A percentile compares a stretch with the other conserved stretches of the same genome.
Conservation (phyloP, 2,888 invertebrate species). For the Iselma pallidipennis region DNA sequence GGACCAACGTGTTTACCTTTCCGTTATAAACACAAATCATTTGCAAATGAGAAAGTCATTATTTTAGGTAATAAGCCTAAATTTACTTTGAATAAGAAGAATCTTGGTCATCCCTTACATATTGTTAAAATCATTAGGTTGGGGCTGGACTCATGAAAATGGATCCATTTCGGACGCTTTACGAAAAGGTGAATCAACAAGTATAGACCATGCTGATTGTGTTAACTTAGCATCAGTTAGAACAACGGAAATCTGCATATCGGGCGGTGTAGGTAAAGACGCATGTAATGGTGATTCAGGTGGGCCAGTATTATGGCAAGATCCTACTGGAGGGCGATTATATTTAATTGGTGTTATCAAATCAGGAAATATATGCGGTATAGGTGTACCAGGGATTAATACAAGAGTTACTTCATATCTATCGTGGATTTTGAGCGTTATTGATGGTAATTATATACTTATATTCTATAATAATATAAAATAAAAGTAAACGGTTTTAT, state of each 20-base stretch:
- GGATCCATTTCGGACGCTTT: slow-evolving; percentile 59
- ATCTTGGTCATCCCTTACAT: no score
- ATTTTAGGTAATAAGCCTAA: no score
- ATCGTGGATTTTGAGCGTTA: slow-evolving; percentile 59
- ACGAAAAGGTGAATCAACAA: slow-evolving; percentile 59
- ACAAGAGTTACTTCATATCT: slow-evolving; percentile 61
- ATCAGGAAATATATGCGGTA: slow-evolving; percentile 61
- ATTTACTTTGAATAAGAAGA: no score
- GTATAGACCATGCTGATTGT: slow-evolving; percentile 58
- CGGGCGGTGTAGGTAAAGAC: slow-evolving; percentile 35
- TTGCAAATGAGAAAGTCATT: slow-evolving; percentile 54
- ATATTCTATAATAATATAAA: not conserved
- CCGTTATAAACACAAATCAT: slow-evolving; percentile 48
- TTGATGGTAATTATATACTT: slow-evolving; percentile 43
- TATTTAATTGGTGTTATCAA: slow-evolving; percentile 61
- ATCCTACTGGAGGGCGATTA: slow-evolving; percentile 50
- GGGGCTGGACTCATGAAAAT: slow-evolving; percentile 61
- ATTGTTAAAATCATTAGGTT: no score
- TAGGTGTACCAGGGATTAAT: slow-evolving; percentile 59
- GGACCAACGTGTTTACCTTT: slow-evolving; percentile 71
- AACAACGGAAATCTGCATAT: slow-evolving; percentile 38
- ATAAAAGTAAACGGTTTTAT: no score
- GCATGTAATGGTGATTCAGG: slow-evolving; percentile 45
- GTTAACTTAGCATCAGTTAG: slow-evolving; percentile 38
- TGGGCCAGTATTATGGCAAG: slow-evolving; percentile 55